These are phyloP conservation scores for Asobara japonica DNA, from an alignment of 1,140 invertebrate genomes.

Conservation along the genomic window DNA sequence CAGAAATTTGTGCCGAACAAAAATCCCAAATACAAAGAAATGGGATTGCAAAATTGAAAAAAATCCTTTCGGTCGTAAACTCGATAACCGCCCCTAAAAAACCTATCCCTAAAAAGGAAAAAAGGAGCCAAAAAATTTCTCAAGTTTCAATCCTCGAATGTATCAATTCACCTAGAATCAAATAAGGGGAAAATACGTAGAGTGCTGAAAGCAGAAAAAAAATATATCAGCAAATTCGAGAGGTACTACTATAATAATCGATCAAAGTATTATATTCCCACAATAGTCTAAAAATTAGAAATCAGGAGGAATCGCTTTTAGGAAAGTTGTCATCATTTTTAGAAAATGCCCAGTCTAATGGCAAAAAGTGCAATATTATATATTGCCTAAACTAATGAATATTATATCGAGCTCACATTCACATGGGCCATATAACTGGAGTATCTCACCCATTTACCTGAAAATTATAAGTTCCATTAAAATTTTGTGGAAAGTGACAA, in stretches of 20 bases:
- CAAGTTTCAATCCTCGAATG: too few relatives aligned
- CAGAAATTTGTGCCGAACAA: too few relatives aligned
- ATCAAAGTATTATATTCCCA: slow-evolving; percentile 21
- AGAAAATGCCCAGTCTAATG: neutral
- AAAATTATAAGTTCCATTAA: neutral
- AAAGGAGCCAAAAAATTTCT: too few relatives aligned
- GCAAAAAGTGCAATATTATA: neutral
- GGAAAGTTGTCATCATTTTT: neutral
- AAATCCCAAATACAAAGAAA: too few relatives aligned
- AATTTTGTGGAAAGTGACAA: too few relatives aligned
- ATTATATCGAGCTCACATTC: neutral
- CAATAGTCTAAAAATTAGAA: slow-evolving; percentile 10
- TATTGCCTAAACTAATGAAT: neutral
- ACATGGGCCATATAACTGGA: neutral
- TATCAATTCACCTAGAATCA: too few relatives aligned
- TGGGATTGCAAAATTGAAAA: too few relatives aligned
- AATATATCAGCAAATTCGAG: neutral
- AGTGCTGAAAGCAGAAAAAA: neutral
- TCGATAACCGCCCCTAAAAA: too few relatives aligned
- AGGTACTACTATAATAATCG: slow-evolving; percentile 10
- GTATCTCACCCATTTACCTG: neutral
- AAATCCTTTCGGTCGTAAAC: too few relatives aligned
- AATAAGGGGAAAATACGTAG: neutral
- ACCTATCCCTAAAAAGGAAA: too few relatives aligned
- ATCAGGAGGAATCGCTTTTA: neutral